Conservation (phyloP, 2,888 invertebrate species). For the Amiota mariae region DNA sequence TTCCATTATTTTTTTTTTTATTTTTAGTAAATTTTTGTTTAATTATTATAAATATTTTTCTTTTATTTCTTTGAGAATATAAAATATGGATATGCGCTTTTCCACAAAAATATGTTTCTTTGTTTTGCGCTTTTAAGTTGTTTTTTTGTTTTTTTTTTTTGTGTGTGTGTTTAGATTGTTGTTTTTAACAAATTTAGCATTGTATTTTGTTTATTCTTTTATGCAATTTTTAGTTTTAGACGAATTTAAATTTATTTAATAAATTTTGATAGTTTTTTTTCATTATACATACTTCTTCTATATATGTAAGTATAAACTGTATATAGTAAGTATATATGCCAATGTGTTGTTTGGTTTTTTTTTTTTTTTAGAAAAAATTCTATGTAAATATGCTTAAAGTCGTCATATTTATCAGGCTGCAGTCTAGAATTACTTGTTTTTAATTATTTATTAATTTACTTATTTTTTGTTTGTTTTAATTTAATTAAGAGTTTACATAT, state of each 20-base stretch:
- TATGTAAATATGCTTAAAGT: slow-evolving; percentile 38
- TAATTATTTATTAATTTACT: slow-evolving; percentile 45
- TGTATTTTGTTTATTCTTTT: slow-evolving; percentile 35
- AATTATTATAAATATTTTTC: too few relatives aligned
- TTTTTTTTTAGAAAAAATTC: slow-evolving; percentile 33
- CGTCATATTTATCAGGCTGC: slow-evolving; percentile 48
- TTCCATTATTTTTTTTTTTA: slow-evolving; percentile 42
- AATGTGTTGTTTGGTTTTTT: slow-evolving; percentile 24
- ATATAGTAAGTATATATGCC: neutral
- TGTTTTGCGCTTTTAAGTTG: too few relatives aligned
- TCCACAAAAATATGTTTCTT: too few relatives aligned
- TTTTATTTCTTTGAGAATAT: too few relatives aligned
- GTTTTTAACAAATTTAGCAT: slow-evolving; percentile 40
- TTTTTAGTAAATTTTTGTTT: slow-evolving; percentile 3
- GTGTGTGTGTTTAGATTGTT: slow-evolving; percentile 34
- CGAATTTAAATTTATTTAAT: slow-evolving; percentile 14
- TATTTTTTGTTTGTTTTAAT: slow-evolving; percentile 33
- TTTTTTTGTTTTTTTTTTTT: slow-evolving; percentile 17
- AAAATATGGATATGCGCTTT: too few relatives aligned
- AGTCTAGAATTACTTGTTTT: slow-evolving; percentile 54
- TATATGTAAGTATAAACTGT: slow-evolving; percentile 4
- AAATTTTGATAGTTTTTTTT: slow-evolving; percentile 10
- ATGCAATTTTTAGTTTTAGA: slow-evolving; percentile 34
- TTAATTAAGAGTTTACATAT: slow-evolving; percentile 49
- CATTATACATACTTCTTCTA: slow-evolving; percentile 22